Base-by-base conservation (phyloP, 2,797 vertebrate genomes). In the Pseudomugil tenellus region DNA sequence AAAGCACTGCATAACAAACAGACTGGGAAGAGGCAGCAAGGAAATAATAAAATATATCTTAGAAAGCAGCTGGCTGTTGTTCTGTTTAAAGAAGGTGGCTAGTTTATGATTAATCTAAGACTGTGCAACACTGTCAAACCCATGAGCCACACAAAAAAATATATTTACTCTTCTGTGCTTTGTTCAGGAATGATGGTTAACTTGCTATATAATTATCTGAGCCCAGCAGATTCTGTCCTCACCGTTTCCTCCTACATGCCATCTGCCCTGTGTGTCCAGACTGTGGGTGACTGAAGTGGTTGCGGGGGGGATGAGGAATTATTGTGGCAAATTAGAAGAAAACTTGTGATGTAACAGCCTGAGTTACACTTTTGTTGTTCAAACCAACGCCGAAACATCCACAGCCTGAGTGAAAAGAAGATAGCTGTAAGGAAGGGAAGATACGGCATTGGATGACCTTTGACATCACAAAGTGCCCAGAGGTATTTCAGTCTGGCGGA, bases 181-280 rank as follows among this genome's bases (percentile, higher is more conserved):
- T 83, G 84, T 81, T 78, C 72, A 72, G 51, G 54, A 68, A 55
- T 71, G 76, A 72, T 79, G 64, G 58, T 84, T 77, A 82, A 90
- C 85, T 89, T 77, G 77, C 87, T 87, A 77, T 87, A 77, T 85
- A 85, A 91, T 86, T 89, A 86, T 85, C 77, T 74, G 85, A 86
- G 80, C 72, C 63, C 11, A 29, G 81, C 83, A 81, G 81, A 88
- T 80, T 86, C 77, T 77, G 85, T 88, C 87, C 66, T 90, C 79
- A 74, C 74, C 39, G 70, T 87, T 89, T 90, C 90, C 91, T 91
- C 91, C 91, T 89, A 91, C 91, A 91, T 89, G 89, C 91, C 91
- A 92, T 92, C 91, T 92, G 91, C 88, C 90, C 90, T 77, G 77
- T 63, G 68, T 88, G 90, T 90, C 91, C 90, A 90, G 84, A 87